These are phyloP conservation scores for Babylonia areolata DNA, from an alignment of 1,140 invertebrate species.

Conservation along the genomic window DNA sequence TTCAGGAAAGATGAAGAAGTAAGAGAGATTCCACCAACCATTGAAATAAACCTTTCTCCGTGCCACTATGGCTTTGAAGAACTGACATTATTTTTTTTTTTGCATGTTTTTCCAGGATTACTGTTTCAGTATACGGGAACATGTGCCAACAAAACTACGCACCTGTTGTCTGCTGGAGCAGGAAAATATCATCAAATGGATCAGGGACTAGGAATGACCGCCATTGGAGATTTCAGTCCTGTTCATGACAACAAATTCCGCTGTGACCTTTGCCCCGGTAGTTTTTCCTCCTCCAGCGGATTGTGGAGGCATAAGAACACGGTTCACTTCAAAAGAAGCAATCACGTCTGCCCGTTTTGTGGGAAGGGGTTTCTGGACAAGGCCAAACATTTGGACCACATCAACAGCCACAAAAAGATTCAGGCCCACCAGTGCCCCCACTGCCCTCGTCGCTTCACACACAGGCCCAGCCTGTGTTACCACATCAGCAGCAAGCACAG, in stretches of 20 bases:
- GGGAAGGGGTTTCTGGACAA: background rate
- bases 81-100: background rate
- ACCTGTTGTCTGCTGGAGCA: background rate
- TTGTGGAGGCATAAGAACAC: background rate
- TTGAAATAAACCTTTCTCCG: too few relatives aligned
- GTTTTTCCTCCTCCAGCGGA: background rate
- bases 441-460: background rate
- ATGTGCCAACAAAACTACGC: background rate
- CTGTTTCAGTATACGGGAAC: background rate
- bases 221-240: background rate
- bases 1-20: too few relatives aligned
- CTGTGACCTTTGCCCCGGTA: background rate
- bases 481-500: background rate
- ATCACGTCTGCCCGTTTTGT: background rate
- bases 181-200: background rate
- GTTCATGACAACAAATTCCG: background rate
- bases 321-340: background rate
- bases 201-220: background rate
- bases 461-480: background rate
- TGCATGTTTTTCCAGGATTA: background rate
- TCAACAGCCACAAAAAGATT: slow-evolving; percentile 8
- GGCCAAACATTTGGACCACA: background rate
- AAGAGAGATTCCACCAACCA: too few relatives aligned
- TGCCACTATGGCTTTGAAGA: background rate
- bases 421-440: slow-evolving; percentile 3